Conservation (phyloP, 2,113 vertebrate species). For the Notechis scutatus region DNA sequence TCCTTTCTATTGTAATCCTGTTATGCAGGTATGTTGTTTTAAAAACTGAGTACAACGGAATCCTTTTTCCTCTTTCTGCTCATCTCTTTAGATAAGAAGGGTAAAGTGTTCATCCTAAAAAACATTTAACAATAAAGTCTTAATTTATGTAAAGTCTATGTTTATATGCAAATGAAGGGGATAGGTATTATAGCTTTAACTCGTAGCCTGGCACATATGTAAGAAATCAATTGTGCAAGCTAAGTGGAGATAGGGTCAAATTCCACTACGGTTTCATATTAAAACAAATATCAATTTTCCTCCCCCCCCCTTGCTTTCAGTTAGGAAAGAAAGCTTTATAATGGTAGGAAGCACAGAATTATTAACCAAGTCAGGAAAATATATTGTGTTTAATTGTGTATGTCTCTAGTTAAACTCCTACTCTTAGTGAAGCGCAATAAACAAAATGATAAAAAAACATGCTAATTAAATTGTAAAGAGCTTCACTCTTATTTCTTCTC, state of each 20-base stretch:
- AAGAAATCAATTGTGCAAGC: conserved; percentile 63
- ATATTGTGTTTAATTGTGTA: conserved; percentile 40
- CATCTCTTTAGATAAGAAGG: background rate
- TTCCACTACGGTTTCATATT: conserved; percentile 47
- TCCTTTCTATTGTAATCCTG: conserved; percentile 32
- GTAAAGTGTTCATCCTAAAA: conserved; percentile 65
- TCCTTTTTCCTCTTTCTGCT: background rate
- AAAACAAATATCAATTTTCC: conserved; percentile 67
- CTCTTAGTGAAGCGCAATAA: conserved; percentile 66
- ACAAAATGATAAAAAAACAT: conserved; percentile 72
- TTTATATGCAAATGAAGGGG: conserved; percentile 77
- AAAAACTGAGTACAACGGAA: background rate
- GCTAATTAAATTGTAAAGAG: conserved; percentile 76
- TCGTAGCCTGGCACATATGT: conserved; percentile 69
- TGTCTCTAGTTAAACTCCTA: conserved; percentile 59
- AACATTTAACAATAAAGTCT: conserved; percentile 66
- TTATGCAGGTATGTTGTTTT: conserved; percentile 8
- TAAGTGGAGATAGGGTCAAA: conserved; percentile 63
- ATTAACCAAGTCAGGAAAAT: conserved; percentile 59
- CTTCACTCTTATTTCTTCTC: background rate
- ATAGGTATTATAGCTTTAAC: conserved; percentile 76
- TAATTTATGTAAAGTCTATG: conserved; percentile 79
- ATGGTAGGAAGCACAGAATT: conserved; percentile 50
- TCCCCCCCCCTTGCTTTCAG: conserved; percentile 49
- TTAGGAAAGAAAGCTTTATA: conserved; percentile 23